Percentiles rank a stretch among this genome's conserved stretches.
Evolutionary conservation across 2,113 vertebrate genomes (phyloP).

Genomic region (Paradisaea rubra): DNA sequence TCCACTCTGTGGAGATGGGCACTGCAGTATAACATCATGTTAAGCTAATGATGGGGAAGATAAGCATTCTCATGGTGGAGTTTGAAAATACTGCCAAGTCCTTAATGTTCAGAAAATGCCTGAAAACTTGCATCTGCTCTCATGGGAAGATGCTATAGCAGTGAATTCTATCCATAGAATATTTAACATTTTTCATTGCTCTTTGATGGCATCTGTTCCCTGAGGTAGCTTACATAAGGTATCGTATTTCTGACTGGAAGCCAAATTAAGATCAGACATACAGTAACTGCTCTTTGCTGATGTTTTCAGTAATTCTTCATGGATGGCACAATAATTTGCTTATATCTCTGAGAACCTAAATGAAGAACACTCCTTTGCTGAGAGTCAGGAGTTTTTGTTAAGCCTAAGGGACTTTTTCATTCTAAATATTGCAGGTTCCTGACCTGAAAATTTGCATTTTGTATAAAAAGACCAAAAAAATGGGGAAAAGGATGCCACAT

Average conservation of each 20-base stretch:
- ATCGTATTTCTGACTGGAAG: neutral
- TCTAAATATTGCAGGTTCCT: neutral
- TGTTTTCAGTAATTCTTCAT: neutral
- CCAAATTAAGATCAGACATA: conserved; percentile 1
- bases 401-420: neutral
- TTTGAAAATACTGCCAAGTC: neutral
- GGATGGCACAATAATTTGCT: neutral
- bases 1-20: neutral
- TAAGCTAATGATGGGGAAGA: conserved; percentile 5
- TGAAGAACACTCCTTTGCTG: neutral
- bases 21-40: neutral
- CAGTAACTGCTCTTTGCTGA: neutral
- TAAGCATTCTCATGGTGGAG: neutral
- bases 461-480: neutral
- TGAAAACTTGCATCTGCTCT: conserved; percentile 21
- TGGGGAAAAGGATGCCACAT: neutral
- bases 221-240: neutral
- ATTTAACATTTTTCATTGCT: conserved; percentile 6
- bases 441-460: neutral
- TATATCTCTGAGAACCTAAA: neutral
- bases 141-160: neutral
- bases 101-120: conserved; percentile 1
- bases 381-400: neutral
- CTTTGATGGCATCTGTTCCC: conserved; percentile 9
- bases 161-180: neutral